A percentile compares a stretch with the other conserved stretches of the same genome.
These are phyloP conservation scores for Trachelus tabidus DNA, from an alignment of 2,888 invertebrate species.

Conservation along the genomic window DNA sequence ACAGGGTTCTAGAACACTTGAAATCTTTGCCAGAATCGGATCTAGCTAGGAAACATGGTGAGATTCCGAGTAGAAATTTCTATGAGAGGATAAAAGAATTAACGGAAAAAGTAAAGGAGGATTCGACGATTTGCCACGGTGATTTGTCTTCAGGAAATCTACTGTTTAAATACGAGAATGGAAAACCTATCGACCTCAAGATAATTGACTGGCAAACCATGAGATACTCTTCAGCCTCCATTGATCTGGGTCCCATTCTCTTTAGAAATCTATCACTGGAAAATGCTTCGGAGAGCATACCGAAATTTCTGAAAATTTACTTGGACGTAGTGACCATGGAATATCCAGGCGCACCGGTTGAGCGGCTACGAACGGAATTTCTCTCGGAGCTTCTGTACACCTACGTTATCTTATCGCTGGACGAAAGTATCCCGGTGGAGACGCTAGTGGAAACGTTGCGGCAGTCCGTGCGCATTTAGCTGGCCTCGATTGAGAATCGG, in stretches of 20 bases:
- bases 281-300: background rate
- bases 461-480: background rate
- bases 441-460: conserved; percentile 13
- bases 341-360: conserved; percentile 16
- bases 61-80: conserved; percentile 21
- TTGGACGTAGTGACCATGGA: conserved; percentile 26
- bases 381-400: conserved; percentile 15
- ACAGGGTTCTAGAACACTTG: background rate
- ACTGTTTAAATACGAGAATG: conserved; percentile 43
- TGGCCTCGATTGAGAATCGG: background rate
- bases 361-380: conserved; percentile 28
- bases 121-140: conserved; percentile 52
- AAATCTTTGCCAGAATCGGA: conserved; percentile 9
- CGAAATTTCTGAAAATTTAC: conserved; percentile 28
- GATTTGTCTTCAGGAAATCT: conserved; percentile 41
- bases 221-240: conserved; percentile 45
- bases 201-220: conserved; percentile 54
- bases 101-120: conserved; percentile 25
- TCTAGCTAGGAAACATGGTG: conserved; percentile 18
- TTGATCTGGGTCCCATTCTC: conserved; percentile 40
- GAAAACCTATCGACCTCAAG: conserved; percentile 44
- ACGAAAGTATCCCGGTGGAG: conserved; percentile 21
- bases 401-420: conserved; percentile 26
- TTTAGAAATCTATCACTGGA: conserved; percentile 7
- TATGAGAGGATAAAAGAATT: conserved; percentile 11